These are phyloP conservation scores for Neofelis nebulosa DNA, from an alignment of 2,113 vertebrate genomes.

Conservation along the genomic window DNA sequence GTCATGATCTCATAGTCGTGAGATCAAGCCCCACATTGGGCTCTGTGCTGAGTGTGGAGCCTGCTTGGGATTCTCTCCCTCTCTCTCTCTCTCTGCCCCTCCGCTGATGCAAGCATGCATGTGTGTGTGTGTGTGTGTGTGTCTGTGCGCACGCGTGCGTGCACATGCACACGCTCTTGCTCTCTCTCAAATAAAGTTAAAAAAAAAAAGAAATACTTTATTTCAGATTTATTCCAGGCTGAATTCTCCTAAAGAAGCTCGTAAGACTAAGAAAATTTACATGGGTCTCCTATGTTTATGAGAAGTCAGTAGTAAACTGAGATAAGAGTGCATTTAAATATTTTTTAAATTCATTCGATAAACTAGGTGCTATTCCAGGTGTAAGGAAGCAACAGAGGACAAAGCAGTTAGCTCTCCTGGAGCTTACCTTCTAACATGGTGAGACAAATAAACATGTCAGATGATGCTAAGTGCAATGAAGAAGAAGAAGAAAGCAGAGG, in stretches of 20 bases:
- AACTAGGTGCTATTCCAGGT: background rate
- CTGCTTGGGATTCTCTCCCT: too few relatives aligned
- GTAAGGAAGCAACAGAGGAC: background rate
- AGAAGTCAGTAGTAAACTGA: background rate
- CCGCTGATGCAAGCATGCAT: too few relatives aligned
- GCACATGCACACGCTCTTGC: too few relatives aligned
- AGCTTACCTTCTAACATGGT: background rate
- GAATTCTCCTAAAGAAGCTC: slow-evolving; percentile 11
- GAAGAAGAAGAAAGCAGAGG: background rate
- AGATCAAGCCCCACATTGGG: too few relatives aligned
- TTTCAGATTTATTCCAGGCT: background rate
- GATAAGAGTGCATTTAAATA: background rate
- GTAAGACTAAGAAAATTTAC: background rate
- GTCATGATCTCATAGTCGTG: too few relatives aligned
- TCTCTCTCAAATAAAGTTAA: too few relatives aligned
- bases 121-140: too few relatives aligned
- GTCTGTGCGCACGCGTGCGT: too few relatives aligned
- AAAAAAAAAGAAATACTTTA: background rate
- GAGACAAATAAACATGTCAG: background rate
- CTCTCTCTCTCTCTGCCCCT: too few relatives aligned
- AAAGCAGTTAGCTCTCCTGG: background rate
- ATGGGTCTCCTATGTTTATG: background rate
- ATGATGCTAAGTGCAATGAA: background rate
- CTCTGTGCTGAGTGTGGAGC: too few relatives aligned
- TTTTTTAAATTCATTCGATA: background rate